Conservation (phyloP, 1,140 invertebrate species). For the Caenorhabditis brenneri region DNA sequence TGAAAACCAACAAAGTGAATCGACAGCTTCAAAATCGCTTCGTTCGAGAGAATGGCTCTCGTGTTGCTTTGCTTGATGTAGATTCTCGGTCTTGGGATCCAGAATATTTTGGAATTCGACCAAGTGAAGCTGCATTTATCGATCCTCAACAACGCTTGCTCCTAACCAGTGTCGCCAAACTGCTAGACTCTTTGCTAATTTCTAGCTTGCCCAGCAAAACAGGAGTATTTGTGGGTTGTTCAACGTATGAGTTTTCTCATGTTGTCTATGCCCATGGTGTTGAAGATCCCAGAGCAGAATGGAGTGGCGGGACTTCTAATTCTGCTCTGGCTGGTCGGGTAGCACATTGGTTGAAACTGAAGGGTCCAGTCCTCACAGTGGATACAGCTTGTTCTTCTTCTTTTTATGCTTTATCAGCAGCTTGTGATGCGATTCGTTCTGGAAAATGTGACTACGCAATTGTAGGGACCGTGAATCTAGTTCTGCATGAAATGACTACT, state of each 20-base stretch:
- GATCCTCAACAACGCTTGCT: constrained; percentile 74
- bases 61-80: constrained; percentile 41
- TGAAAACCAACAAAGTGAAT: background rate
- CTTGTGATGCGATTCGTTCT: constrained; percentile 79
- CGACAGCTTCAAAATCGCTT: constrained; percentile 18
- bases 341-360: constrained; percentile 58
- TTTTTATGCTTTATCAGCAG: constrained; percentile 82
- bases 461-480: constrained; percentile 83
- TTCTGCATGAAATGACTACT: constrained; percentile 84
- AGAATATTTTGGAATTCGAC: constrained; percentile 74
- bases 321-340: constrained; percentile 62
- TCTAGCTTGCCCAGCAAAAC: constrained; percentile 59
- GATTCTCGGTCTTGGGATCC: constrained; percentile 73
- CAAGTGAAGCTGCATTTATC: constrained; percentile 74
- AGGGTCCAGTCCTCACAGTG: constrained; percentile 84
- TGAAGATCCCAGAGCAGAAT: constrained; percentile 53
- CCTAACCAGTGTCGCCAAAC: constrained; percentile 72
- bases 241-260: constrained; percentile 73
- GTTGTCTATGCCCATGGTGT: constrained; percentile 47
- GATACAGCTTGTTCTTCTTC: constrained; percentile 95
- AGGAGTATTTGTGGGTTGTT: constrained; percentile 66
- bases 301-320: constrained; percentile 61
- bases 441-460: constrained; percentile 88
- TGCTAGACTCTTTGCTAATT: constrained; percentile 61
- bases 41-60: background rate